Percentiles rank a stretch among this genome's conserved stretches.
Conservation (phyloP, 1,140 invertebrate species). For the Tribolium castaneum region DNA sequence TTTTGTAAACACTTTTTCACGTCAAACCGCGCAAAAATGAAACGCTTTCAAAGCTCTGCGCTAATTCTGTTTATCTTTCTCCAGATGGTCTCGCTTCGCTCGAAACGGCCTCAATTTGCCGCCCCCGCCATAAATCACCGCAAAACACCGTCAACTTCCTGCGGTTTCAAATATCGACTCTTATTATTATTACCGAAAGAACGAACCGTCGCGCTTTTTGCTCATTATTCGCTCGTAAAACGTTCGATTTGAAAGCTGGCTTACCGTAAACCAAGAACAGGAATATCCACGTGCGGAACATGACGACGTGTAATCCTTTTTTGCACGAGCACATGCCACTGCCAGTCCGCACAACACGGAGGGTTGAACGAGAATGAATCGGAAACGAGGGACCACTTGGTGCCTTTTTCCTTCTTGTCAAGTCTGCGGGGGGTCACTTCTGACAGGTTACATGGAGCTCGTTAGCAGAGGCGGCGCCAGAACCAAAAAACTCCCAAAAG, state of each 20-base stretch:
- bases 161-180: not conserved
- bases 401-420: slow-evolving; percentile 39
- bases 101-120: not conserved
- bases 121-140: slow-evolving; percentile 27
- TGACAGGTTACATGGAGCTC: slow-evolving; percentile 33
- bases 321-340: slow-evolving; percentile 17
- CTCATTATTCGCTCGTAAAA: slow-evolving; percentile 18
- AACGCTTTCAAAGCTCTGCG: too few relatives aligned
- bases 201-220: not conserved
- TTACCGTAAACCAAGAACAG: slow-evolving; percentile 5
- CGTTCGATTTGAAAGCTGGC: not conserved
- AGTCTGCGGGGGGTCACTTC: slow-evolving; percentile 36
- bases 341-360: not conserved
- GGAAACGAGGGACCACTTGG: slow-evolving; percentile 28
- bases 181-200: not conserved
- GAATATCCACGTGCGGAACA: slow-evolving; percentile 6
- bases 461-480: slow-evolving; percentile 16
- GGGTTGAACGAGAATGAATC: slow-evolving; percentile 26
- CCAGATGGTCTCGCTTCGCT: not conserved
- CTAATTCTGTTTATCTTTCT: not conserved
- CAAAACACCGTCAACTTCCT: slow-evolving; percentile 36
- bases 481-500: too few relatives aligned
- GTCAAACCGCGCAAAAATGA: too few relatives aligned
- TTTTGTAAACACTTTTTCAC: too few relatives aligned
- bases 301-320: slow-evolving; percentile 4